These are phyloP conservation scores for Neogobius melanostomus DNA, from an alignment of 2,113 vertebrate genomes.

Conservation along the genomic window DNA sequence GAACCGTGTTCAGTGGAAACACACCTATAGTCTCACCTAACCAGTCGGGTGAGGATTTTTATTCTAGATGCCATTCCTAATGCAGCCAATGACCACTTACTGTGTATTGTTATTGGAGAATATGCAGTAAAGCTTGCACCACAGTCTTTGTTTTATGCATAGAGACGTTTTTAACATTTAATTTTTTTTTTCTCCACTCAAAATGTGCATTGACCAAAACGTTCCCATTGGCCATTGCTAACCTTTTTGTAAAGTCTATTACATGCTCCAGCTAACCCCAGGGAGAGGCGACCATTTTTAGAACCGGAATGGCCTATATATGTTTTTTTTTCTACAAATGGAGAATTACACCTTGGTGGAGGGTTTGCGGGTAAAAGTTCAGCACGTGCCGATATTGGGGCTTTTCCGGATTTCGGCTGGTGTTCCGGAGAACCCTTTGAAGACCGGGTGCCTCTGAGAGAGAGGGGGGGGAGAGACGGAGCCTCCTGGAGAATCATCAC, in stretches of 20 bases:
- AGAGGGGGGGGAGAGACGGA: slow-evolving; percentile 23
- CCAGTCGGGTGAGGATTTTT: not conserved
- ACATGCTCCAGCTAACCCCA: slow-evolving; percentile 68
- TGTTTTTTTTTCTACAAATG: slow-evolving; percentile 37
- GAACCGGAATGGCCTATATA: slow-evolving; percentile 66
- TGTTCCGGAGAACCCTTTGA: slow-evolving; percentile 45
- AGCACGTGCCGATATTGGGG: slow-evolving; percentile 49
- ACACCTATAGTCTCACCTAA: too few species aligned
- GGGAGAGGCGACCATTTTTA: slow-evolving; percentile 67
- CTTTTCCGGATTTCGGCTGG: slow-evolving; percentile 53
- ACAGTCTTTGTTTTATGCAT: not conserved
- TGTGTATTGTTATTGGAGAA: not conserved
- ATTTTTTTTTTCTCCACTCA: not conserved
- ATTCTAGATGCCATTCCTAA: not conserved
- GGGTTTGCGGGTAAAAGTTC: slow-evolving; percentile 53
- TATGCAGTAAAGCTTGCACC: not conserved
- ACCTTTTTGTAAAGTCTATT: slow-evolving; percentile 78
- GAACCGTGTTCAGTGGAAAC: too few species aligned
- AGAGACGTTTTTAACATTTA: too few species aligned
- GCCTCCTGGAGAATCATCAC: slow-evolving; percentile 68
- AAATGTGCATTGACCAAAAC: slow-evolving; percentile 24
- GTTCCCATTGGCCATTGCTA: slow-evolving; percentile 55
- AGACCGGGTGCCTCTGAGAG: slow-evolving; percentile 30
- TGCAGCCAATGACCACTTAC: not conserved
- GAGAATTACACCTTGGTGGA: slow-evolving; percentile 48